A percentile compares a stretch with the other conserved stretches of the same genome.
phyloP scores from a whole-genome alignment of 2,797 vertebrate genomes.

The Pelobates cultripes region DNA sequence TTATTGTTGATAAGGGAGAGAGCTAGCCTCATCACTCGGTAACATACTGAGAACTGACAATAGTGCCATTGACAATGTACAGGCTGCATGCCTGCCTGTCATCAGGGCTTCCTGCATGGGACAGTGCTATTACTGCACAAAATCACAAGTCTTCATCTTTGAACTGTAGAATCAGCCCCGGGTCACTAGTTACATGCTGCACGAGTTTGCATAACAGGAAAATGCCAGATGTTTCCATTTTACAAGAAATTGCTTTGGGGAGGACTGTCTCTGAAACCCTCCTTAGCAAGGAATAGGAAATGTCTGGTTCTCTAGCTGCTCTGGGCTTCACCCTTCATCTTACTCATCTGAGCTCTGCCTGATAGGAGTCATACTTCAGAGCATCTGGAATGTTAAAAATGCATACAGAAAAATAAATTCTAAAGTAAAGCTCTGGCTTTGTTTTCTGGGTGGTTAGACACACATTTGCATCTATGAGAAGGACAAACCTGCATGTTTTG shows the following conservation, averaged over 20 bases:
- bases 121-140: conserved; percentile 41
- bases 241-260: conserved; percentile 36
- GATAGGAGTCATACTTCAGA: too few relatives aligned
- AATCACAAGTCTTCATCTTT: conserved; percentile 49
- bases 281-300: not conserved
- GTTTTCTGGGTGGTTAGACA: not conserved
- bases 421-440: too few relatives aligned
- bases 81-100: conserved; percentile 48
- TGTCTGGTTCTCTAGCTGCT: not conserved
- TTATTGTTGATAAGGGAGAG: not conserved
- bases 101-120: conserved; percentile 35
- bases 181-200: conserved; percentile 46
- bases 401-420: not conserved
- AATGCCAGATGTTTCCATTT: conserved; percentile 52
- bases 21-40: conserved; percentile 3
- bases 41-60: conserved; percentile 27
- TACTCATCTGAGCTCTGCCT: not conserved
- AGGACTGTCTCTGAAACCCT: conserved; percentile 10
- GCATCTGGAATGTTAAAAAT: not conserved
- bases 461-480: not conserved
- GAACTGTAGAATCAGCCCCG: conserved; percentile 41
- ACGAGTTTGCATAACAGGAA: conserved; percentile 25
- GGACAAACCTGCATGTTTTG: not conserved
- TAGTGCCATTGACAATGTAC: conserved; percentile 49
- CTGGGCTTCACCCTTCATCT: not conserved